Base-by-base conservation (phyloP, 1,140 invertebrate genomes). In the Araneus ventricosus region DNA sequence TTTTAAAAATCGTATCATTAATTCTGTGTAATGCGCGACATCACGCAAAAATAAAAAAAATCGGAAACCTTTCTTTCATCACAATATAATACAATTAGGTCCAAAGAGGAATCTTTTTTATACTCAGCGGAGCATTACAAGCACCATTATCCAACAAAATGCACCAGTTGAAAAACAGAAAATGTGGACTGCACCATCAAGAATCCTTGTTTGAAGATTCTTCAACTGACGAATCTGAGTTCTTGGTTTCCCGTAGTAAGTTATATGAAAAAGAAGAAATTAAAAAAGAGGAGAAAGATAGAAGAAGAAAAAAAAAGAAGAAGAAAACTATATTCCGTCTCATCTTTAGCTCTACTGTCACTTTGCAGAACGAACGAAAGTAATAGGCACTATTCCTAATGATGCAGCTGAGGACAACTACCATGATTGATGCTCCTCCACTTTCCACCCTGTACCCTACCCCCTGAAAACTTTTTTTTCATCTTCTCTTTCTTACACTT, bases 311-410 rank as follows among this genome's bases (percentile, higher is more conserved):
- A 45, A 61, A 34, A 27, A 63, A 75, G 24, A 52, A n/a, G 52
- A 37, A 39, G n/a, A 52, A 2, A n/a, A 34, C 88, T 30, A 57
- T 80, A 57, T 80, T 59, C 88, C 70, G 27, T 88, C 70, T 90
- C 88, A 79, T 91, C 89, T 79, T 79, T 89, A 89, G 88, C 63
- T 79, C 37, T 63, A 41, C 89, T 84, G 80, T 91, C 89, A 84
- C 79, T 91, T 91, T 30, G 59, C 87, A 90, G 45, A 59, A 61
- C 70, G 52, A 90, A 37, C 14, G 39, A 79, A 90, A 91, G 89
- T 91, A 91, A 91, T 91, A 91, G 89, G 89, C 89, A 91, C 75
- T 70, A 91, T 61, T 61, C 89, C 89, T 91, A 91, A 91, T 91
- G 89, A 91, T 91, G 79, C 63, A 91, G 89, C 45, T 91, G 89